Conservation (phyloP, 2,113 vertebrate species). For the Mus musculus region DNA sequence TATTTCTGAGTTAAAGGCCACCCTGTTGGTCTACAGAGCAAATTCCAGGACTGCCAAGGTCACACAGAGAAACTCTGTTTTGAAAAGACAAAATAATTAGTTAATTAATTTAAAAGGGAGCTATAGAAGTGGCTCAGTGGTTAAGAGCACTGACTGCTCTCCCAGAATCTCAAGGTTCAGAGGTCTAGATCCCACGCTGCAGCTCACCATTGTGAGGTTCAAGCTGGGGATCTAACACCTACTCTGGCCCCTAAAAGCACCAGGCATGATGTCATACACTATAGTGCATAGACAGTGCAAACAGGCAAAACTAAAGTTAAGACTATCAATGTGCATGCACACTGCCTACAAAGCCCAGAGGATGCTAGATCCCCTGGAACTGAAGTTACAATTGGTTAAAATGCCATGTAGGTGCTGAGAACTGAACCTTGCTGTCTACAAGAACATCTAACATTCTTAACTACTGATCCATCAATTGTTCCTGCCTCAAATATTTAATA, state of each 20-base stretch:
- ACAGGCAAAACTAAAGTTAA: too few species aligned
- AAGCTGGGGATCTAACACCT: not conserved
- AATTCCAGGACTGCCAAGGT: too few species aligned
- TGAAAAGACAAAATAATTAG: too few species aligned
- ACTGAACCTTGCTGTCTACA: not conserved
- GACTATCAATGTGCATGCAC: not conserved
- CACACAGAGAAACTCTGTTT: too few species aligned
- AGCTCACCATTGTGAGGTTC: not conserved
- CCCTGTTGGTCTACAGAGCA: too few species aligned
- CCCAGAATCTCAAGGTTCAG: not conserved
- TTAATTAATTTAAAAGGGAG: too few species aligned
- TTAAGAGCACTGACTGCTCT: not conserved
- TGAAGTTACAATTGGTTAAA: not conserved
- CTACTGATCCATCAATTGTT: not conserved
- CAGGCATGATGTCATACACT: too few species aligned
- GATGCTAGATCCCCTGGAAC: not conserved
- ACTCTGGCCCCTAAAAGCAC: not conserved
- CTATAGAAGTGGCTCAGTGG: not conserved
- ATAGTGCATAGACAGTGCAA: not conserved
- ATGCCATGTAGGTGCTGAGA: not conserved
- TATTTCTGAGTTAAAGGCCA: too few species aligned
- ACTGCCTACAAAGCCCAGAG: not conserved
- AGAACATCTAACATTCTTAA: not conserved
- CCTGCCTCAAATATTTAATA: not conserved
- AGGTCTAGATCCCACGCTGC: not conserved